phyloP scores from a whole-genome alignment of 2,797 vertebrate genomes.

The Oophaga sylvatica region DNA sequence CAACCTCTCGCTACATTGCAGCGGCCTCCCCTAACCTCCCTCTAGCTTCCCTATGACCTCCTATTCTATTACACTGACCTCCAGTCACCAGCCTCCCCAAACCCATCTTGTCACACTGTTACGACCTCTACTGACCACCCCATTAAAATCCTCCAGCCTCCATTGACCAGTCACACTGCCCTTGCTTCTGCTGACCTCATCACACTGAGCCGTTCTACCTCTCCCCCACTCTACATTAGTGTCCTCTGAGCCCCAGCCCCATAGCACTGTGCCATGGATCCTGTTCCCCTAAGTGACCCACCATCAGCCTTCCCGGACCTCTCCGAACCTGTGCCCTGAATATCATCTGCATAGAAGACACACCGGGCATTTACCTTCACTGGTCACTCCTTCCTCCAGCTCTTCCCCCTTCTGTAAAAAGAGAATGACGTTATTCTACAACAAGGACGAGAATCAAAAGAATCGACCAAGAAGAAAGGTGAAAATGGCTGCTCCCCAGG shows the following conservation, averaged over 20 bases:
- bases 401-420: slow-evolving; percentile 89
- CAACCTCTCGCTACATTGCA: neutral
- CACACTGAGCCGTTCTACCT: neutral
- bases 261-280: neutral
- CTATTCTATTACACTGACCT: neutral
- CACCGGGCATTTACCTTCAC: slow-evolving; percentile 85
- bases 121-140: no score
- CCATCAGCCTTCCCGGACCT: neutral
- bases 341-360: neutral
- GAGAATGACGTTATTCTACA: slow-evolving; percentile 38
- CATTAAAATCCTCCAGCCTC: neutral
- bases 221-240: neutral
- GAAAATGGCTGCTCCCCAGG: neutral
- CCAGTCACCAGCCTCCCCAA: neutral
- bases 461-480: neutral
- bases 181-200: neutral
- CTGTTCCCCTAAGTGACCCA: no score
- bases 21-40: neutral
- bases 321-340: neutral
- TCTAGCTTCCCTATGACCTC: neutral
- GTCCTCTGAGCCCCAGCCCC: no score
- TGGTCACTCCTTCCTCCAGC: slow-evolving; percentile 94
- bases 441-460: neutral
- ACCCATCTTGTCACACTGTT: neutral
- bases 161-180: no score